phyloP scores from a whole-genome alignment of 1,140 invertebrate genomes.

The Nylanderia fulva region DNA sequence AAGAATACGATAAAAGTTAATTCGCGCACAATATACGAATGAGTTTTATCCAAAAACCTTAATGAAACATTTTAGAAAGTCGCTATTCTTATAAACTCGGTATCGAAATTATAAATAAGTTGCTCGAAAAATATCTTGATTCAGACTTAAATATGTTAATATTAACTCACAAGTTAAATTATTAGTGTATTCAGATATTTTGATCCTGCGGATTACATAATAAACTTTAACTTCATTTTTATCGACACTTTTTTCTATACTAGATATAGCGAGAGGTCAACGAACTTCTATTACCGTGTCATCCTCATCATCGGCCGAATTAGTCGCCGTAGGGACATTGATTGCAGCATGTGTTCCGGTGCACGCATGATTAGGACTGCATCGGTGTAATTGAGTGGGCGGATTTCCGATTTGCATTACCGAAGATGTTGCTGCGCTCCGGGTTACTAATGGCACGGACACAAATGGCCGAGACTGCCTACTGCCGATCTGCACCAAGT shows the following conservation, averaged over 20 bases:
- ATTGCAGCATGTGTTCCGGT: slow-evolving; percentile 69
- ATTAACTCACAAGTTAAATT: too few relatives aligned
- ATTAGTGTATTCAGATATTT: neutral
- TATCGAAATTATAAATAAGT: neutral
- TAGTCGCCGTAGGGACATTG: slow-evolving; percentile 68
- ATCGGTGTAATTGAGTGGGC: slow-evolving; percentile 78
- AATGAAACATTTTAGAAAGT: neutral
- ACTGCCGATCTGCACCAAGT: slow-evolving; percentile 8
- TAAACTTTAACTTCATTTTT: neutral
- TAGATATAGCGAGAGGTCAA: too few relatives aligned
- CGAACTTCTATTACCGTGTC: neutral
- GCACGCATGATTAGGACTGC: slow-evolving; percentile 76
- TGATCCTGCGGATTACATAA: neutral
- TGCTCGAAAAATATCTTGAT: neutral
- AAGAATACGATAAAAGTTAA: neutral
- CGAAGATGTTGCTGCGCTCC: slow-evolving; percentile 72
- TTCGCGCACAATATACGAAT: neutral
- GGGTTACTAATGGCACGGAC: slow-evolving; percentile 73
- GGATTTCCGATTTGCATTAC: slow-evolving; percentile 81
- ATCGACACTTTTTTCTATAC: slow-evolving; percentile 10
- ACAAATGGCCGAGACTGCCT: slow-evolving; percentile 69
- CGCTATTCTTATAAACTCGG: neutral
- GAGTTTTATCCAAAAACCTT: neutral
- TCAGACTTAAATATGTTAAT: too few relatives aligned
- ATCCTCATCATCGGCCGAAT: slow-evolving; percentile 66